These are phyloP conservation scores for Stichodactyla mertensii DNA, from an alignment of 64 coral and sea anemone species.

Conservation along the genomic window DNA sequence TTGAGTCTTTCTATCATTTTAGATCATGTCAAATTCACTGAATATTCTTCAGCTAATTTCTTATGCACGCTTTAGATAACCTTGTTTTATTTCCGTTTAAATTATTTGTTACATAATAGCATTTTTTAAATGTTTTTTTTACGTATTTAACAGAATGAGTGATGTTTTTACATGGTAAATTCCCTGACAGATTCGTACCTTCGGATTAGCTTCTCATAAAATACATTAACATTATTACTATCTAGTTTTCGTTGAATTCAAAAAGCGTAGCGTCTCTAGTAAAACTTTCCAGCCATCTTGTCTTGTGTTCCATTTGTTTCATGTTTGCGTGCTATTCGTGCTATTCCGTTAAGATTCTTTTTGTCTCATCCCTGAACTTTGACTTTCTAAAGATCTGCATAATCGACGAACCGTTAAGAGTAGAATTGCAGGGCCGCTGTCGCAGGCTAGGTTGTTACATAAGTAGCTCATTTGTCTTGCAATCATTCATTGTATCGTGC, in stretches of 20 bases:
- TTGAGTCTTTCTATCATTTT: background rate
- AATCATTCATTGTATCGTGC: background rate
- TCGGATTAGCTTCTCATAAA: no score
- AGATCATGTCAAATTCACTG: no score
- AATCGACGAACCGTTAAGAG: background rate
- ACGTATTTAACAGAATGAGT: no score
- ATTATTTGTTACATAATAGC: no score
- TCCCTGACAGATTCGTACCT: no score
- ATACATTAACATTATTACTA: no score
- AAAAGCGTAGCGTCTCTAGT: background rate
- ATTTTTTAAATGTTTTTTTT: no score
- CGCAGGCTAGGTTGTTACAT: background rate
- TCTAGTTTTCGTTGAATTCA: background rate
- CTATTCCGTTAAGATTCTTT: background rate
- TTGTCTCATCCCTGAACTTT: background rate
- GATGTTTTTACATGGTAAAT: no score
- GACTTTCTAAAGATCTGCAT: background rate
- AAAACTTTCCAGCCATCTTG: background rate
- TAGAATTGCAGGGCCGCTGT: background rate
- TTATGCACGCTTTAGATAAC: no score
- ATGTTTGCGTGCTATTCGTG: background rate
- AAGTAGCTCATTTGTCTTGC: background rate
- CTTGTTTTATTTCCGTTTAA: no score
- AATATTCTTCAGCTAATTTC: no score
- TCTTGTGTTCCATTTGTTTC: background rate